Evolutionary conservation across 2,888 invertebrate genomes (phyloP).

Genomic region (Leucoma salicis): DNA sequence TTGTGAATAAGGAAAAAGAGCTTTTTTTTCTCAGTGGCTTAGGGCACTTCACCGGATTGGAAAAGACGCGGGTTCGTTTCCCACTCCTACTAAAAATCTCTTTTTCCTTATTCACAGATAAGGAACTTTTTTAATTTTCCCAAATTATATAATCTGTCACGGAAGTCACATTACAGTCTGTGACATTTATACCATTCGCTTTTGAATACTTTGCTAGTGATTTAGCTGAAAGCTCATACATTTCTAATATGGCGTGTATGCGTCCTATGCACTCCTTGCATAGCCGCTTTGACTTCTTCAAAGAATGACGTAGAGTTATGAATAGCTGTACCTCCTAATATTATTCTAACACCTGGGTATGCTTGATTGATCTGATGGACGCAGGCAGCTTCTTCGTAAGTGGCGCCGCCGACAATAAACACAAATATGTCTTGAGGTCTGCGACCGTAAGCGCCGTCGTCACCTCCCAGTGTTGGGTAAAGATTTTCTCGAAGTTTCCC

Average conservation of each 20-base stretch:
- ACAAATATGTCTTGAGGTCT: constrained; percentile 97
- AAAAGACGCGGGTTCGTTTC: too few relatives aligned
- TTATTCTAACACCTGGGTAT: constrained; percentile 87
- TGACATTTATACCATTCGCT: too few relatives aligned
- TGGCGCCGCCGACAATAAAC: constrained; percentile 97
- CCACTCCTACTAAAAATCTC: too few relatives aligned
- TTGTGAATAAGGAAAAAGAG: too few relatives aligned
- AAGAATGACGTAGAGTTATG: constrained; percentile 93
- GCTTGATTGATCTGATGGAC: constrained; percentile 89
- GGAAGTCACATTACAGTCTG: too few relatives aligned
- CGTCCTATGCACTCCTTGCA: constrained; percentile 84
- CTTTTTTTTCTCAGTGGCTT: too few relatives aligned
- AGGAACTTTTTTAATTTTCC: too few relatives aligned
- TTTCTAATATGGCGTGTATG: constrained; percentile 82
- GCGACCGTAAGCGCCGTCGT: constrained; percentile 67
- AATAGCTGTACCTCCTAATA: constrained; percentile 95
- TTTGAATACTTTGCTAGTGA: too few relatives aligned
- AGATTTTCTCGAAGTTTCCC: constrained; percentile 93
- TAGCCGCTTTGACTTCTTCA: constrained; percentile 87
- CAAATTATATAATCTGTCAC: too few relatives aligned
- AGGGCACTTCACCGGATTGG: too few relatives aligned
- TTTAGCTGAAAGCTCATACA: constrained; percentile 39
- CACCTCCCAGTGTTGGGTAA: constrained; percentile 91
- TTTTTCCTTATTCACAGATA: too few relatives aligned
- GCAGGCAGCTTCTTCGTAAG: constrained; percentile 96